A percentile compares a stretch with the other conserved stretches of the same genome.
Conservation (phyloP, 2,797 vertebrate species). For the Muscicapa comitata region DNA sequence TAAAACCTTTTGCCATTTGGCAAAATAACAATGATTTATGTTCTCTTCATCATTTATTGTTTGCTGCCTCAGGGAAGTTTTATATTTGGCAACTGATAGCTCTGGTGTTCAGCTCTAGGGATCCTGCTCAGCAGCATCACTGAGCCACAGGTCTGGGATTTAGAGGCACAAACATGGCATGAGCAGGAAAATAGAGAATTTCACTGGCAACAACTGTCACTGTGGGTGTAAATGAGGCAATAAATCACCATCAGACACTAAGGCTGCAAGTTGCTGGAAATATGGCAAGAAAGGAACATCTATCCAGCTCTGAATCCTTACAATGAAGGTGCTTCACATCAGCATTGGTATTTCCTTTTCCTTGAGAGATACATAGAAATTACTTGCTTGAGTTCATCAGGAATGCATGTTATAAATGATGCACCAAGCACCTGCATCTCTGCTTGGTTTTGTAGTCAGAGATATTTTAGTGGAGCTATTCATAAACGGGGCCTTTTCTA, state of each 20-base stretch:
- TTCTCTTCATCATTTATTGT: neutral
- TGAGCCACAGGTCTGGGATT: neutral
- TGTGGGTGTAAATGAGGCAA: neutral
- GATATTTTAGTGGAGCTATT: neutral
- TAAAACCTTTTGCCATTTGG: neutral
- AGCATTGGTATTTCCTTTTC: neutral
- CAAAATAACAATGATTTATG: neutral
- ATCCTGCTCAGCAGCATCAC: neutral
- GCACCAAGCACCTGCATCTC: neutral
- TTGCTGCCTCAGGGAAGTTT: neutral
- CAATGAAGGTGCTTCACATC: neutral
- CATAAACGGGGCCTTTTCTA: neutral
- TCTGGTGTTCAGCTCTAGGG: neutral
- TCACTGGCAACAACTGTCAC: neutral
- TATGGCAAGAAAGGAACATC: neutral
- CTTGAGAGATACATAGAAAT: conserved; percentile 1
- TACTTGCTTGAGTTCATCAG: neutral
- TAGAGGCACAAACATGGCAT: neutral
- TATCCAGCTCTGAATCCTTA: neutral
- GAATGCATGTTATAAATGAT: conserved; percentile 9
- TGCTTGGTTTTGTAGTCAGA: neutral
- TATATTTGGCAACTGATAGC: neutral
- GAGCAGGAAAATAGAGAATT: neutral
- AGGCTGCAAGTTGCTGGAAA: neutral
- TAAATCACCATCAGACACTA: neutral